phyloP scores from a whole-genome alignment of 1,140 invertebrate genomes.

The Heterodera schachtii region DNA sequence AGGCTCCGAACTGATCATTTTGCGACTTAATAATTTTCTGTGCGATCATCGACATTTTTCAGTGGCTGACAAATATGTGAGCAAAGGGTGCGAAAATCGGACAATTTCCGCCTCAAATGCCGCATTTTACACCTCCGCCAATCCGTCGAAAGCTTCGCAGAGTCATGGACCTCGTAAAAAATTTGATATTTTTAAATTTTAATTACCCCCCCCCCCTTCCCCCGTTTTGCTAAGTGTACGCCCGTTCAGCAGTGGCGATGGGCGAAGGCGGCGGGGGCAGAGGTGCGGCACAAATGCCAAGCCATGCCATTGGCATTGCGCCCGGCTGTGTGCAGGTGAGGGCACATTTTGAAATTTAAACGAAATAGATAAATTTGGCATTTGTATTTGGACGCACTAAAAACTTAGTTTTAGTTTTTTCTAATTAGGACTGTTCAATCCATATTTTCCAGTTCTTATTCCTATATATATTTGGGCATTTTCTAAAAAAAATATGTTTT shows the following conservation, averaged over 20 bases:
- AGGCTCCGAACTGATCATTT: too few species aligned
- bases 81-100: slow-evolving; percentile 50
- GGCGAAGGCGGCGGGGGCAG: slow-evolving; percentile 26
- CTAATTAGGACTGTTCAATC: too few species aligned
- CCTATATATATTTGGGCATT: too few species aligned
- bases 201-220: not conserved
- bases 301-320: slow-evolving; percentile 11
- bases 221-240: slow-evolving; percentile 25
- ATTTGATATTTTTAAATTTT: not conserved
- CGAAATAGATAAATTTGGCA: too few species aligned
- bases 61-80: slow-evolving; percentile 50
- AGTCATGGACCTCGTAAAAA: not conserved
- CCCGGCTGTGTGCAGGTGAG: slow-evolving; percentile 4
- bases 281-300: not conserved
- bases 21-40: too few species aligned
- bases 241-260: slow-evolving; percentile 25
- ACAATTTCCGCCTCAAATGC: slow-evolving; percentile 7
- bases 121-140: not conserved
- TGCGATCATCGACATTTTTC: slow-evolving; percentile 16
- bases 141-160: not conserved
- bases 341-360: not conserved
- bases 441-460: too few species aligned
- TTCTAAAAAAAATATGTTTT: too few species aligned
- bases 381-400: too few species aligned
- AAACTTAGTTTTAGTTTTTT: too few species aligned